These are phyloP conservation scores for Premnoplex brunnescens DNA, from an alignment of 2,797 vertebrate species.

Conservation along the genomic window DNA sequence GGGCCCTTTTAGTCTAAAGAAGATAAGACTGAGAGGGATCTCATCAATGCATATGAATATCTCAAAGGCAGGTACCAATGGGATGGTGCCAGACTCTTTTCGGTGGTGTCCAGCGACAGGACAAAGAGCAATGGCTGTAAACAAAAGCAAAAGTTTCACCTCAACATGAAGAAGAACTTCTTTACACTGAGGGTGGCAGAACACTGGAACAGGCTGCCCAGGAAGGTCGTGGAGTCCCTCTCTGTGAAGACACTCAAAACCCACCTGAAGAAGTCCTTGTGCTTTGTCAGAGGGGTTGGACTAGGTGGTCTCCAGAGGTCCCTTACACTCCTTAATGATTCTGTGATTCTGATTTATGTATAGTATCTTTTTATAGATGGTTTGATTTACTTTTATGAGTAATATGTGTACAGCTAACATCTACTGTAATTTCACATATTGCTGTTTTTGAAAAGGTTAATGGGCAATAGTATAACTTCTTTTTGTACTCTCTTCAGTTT, in stretches of 20 bases:
- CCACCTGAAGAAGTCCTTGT: fast-evolving
- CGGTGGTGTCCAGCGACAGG: background rate
- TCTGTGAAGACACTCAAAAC: background rate
- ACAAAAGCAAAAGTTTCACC: background rate
- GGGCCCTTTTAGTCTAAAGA: no score
- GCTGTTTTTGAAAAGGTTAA: background rate
- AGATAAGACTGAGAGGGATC: background rate
- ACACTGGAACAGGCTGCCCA: background rate
- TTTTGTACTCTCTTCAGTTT: background rate
- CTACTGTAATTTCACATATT: background rate
- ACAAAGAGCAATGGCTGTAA: background rate
- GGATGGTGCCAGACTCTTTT: background rate
- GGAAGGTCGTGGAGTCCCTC: fast-evolving
- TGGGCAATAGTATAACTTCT: background rate
- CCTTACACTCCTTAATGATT: background rate
- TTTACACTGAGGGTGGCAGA: background rate
- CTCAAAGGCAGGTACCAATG: background rate
- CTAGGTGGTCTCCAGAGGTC: no score
- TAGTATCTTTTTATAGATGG: background rate
- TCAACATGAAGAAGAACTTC: background rate
- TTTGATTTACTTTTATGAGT: background rate
- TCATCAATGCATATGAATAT: background rate
- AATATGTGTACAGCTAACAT: background rate
- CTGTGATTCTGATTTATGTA: background rate
- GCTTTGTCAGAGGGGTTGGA: background rate